These are phyloP conservation scores for Noctua fimbriata DNA, from an alignment of 2,888 invertebrate genomes.

Conservation along the genomic window DNA sequence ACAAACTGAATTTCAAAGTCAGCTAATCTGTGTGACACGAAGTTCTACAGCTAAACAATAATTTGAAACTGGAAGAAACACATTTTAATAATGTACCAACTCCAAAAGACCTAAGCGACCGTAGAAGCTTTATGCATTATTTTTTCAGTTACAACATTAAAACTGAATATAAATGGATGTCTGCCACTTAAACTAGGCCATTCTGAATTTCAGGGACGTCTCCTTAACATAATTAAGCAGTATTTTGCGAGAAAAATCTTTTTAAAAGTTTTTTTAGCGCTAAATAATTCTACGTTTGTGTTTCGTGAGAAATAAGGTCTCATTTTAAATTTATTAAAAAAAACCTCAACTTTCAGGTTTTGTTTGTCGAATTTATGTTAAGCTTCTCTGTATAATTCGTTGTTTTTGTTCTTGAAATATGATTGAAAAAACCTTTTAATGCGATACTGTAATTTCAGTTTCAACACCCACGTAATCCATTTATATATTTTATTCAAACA, in stretches of 20 bases:
- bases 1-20: constrained; percentile 38
- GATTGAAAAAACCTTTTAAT: constrained; percentile 13
- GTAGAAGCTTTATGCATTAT: constrained; percentile 49
- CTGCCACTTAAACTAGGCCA: constrained; percentile 62
- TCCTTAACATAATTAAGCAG: constrained; percentile 69
- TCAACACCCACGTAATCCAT: constrained; percentile 3
- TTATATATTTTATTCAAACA: constrained; percentile 8
- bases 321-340: constrained; percentile 53
- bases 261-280: constrained; percentile 52
- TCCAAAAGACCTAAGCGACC: constrained; percentile 46
- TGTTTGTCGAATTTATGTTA: constrained; percentile 19
- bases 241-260: constrained; percentile 61
- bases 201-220: constrained; percentile 61
- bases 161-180: constrained; percentile 69
- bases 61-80: constrained; percentile 53
- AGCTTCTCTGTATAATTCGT: neutral
- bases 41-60: constrained; percentile 52
- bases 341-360: constrained; percentile 31
- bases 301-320: constrained; percentile 43
- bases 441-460: neutral
- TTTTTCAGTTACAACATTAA: constrained; percentile 66
- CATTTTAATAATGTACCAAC: constrained; percentile 57
- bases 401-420: constrained; percentile 22
- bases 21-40: constrained; percentile 36
- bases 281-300: constrained; percentile 55